Conservation (phyloP, 2,888 invertebrate genomes). For the Melieria picta region DNA sequence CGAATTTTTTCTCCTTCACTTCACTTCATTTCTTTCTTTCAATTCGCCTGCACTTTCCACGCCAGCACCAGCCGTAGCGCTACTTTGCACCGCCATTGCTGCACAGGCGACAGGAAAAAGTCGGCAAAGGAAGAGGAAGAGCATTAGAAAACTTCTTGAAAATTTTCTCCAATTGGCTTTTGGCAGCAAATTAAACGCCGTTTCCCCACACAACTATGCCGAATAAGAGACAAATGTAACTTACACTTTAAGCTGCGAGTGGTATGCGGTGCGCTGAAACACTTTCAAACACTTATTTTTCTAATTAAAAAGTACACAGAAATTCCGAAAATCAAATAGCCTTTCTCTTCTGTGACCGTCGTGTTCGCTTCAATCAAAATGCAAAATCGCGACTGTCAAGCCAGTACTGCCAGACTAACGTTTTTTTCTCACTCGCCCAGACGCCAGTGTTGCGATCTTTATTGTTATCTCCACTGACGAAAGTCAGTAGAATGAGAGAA, state of each 20-base stretch:
- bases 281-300: constrained; percentile 23
- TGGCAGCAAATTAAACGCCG: background rate
- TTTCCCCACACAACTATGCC: background rate
- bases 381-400: constrained; percentile 20
- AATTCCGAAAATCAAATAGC: constrained; percentile 17
- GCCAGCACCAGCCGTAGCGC: constrained; percentile 28
- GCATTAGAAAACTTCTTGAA: constrained; percentile 8
- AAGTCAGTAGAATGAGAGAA: constrained; percentile 1
- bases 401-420: constrained; percentile 15
- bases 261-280: constrained; percentile 9
- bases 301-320: constrained; percentile 22
- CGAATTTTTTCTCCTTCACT: constrained; percentile 26
- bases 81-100: constrained; percentile 33
- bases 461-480: no score
- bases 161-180: constrained; percentile 5
- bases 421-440: background rate
- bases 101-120: constrained; percentile 25
- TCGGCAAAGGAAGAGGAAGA: constrained; percentile 20
- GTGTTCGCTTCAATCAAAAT: constrained; percentile 23
- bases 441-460: no score
- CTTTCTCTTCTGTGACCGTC: constrained; percentile 20
- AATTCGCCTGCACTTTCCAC: constrained; percentile 16
- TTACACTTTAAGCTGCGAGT: constrained; percentile 29
- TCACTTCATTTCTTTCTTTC: constrained; percentile 23
- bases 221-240: constrained; percentile 18